Evolutionary conservation across 2,888 invertebrate species (phyloP), one percentile per base, ranked within the genome.

Genomic region (Drosophila ezoana): DNA sequence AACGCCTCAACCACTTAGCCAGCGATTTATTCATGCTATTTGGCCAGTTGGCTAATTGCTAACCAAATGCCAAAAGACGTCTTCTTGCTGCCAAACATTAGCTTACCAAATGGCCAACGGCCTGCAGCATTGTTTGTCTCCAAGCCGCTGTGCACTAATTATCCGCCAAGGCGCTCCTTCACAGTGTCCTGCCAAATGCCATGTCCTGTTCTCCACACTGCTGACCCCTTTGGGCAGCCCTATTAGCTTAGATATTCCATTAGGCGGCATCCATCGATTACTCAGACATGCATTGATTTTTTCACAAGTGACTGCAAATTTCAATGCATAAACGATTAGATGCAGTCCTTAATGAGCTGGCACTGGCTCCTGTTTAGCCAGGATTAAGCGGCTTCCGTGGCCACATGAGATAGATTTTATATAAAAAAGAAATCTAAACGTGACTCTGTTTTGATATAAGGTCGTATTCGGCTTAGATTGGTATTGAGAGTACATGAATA

Each of bases 261-360:
- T 86, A 86, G 85, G 62, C 74, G 72, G 68, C 86, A 86, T 87
- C 74, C 86, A 86, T 87, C 74, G 84, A 88, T 83, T 87, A 87
- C 87, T 86, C 86, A 86, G 88, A 86, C 86, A 86, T 86, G 86
- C 86, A 86, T 84, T 81, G 87, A 86, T 86, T 86, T 86, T 87
- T 88, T 86, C 61, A 88, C 86, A 86, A 79, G 59, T 84, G 88
- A 86, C 88, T 86, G 86, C 74, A 72, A 76, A 88, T 86, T 86
- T 86, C 86, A 86, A 86, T 86, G 86, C 88, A 86, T 86, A 86
- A 70, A 63, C 88, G 86, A 86, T 86, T 87, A 78, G 66, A 16
- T 63, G 60, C 56, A 72, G 69, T 67, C 71, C 68, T 66, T 85
- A 87, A 84, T 87, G 84, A 87, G 85, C 74, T 59, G 32, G 33